Evolutionary conservation across 2,113 vertebrate genomes (phyloP), one percentile per base, ranked within the genome.

Genomic region (Bubalus kerabau): DNA sequence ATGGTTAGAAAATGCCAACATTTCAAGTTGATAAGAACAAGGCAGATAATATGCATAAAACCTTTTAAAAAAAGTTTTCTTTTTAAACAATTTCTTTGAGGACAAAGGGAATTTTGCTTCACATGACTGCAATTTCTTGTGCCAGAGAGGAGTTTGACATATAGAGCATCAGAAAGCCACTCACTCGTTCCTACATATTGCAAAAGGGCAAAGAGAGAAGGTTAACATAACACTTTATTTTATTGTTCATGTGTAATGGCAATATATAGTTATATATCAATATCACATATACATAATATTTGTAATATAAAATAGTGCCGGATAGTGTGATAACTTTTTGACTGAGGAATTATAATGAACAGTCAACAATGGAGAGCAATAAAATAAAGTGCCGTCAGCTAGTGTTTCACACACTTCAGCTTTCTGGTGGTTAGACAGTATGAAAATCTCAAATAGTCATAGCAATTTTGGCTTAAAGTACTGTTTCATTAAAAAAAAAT

Each of bases 1-100:
- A 98, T 96, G 97, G 98, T 98, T 98, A 99, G 98, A 98, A 99
- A 99, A 99, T 91, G 90, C 97, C 97, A 98, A 95, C 98, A 90
- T 98, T 98, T 99, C 98, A 99, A 99, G 98, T 99, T 98, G 98
- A 96, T 98, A 97, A 98, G 98, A 97, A 99, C 98, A 98, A 98
- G 98, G 98, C 98, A 98, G 98, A 96, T 97, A 96, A 98, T 98
- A 98, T 90, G 93, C 97, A 98, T 99, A 90, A 94, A 95, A 96
- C 98, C 84, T 97, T 98, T 81, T 97, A 32, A 96, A 97, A 97
- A 98, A 98, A 96, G 91, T 81, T 98, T 98, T 97, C 96, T 96
- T 98, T 97, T 98, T 78, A 97, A 54, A 52, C 82, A 67, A 86
- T 97, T 97, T 95, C 87, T 95, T 57, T 23, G 90, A 97, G 98